A percentile compares a stretch with the other conserved stretches of the same genome.
phyloP scores from a whole-genome alignment of 92 coral and sea anemone species.

The Palythoa grandiflora region DNA sequence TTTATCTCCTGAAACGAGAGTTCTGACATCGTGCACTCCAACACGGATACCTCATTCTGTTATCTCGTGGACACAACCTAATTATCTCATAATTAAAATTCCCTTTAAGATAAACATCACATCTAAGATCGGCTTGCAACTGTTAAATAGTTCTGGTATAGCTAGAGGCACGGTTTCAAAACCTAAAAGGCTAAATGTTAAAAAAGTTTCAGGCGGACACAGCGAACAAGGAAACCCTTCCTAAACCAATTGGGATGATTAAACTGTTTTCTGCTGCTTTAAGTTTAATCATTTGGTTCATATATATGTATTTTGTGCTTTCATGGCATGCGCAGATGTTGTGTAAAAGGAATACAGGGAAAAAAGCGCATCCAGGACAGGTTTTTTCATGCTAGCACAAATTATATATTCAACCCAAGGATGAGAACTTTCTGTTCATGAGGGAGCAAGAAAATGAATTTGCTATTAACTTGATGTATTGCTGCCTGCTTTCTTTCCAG shows the following conservation, averaged over 20 bases:
- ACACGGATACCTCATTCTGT: not conserved
- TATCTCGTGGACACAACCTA: constrained; percentile 15
- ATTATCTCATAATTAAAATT: constrained; percentile 21
- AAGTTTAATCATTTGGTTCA: no score
- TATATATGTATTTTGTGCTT: no score
- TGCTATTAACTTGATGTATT: not conserved
- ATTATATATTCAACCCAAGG: no score
- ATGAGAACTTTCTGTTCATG: not conserved
- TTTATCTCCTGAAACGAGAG: not conserved
- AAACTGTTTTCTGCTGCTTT: no score
- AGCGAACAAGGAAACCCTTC: no score
- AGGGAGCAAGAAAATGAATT: not conserved
- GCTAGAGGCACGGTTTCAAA: not conserved
- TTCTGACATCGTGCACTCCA: not conserved
- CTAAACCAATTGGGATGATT: no score
- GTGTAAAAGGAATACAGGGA: no score
- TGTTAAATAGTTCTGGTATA: not conserved
- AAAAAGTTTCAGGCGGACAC: no score
- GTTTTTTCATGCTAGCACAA: no score
- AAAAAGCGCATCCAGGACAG: no score
- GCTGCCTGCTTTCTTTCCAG: not conserved
- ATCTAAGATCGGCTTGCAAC: constrained; percentile 1
- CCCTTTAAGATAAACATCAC: not conserved
- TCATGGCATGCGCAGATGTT: no score
- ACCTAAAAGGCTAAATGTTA: not conserved